A percentile compares a stretch with the other conserved stretches of the same genome.
phyloP scores from a whole-genome alignment of 2,797 vertebrate genomes.

The Coccyzus lansbergi region DNA sequence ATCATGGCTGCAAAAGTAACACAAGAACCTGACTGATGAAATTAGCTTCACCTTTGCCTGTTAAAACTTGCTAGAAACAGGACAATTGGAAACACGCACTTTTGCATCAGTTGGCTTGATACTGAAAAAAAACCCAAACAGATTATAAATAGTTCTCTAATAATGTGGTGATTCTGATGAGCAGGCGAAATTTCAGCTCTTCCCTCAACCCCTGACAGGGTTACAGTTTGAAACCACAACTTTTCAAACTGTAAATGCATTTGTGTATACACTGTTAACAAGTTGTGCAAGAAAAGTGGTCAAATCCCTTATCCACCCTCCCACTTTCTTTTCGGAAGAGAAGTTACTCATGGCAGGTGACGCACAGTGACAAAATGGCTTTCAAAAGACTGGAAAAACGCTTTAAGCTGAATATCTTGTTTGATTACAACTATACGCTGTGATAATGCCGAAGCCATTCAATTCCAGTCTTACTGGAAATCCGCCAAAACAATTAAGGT shows the following conservation, averaged over 20 bases:
- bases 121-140: neutral
- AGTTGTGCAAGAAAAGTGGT: neutral
- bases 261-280: neutral
- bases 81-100: neutral
- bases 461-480: slow-evolving; percentile 76
- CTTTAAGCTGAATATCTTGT: slow-evolving; percentile 77
- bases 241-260: neutral
- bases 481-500: slow-evolving; percentile 79
- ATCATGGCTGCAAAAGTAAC: slow-evolving; percentile 43
- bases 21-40: neutral
- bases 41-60: neutral
- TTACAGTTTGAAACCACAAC: neutral
- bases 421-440: slow-evolving; percentile 61
- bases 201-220: neutral
- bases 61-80: neutral
- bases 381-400: slow-evolving; percentile 44
- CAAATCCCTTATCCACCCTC: neutral
- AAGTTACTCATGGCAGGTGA: slow-evolving; percentile 28
- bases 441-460: slow-evolving; percentile 73
- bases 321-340: neutral
- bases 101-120: neutral
- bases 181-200: neutral
- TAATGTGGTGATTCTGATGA: neutral
- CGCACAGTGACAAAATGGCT: slow-evolving; percentile 1
- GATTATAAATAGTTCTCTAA: neutral